phyloP scores from a whole-genome alignment of 2,113 vertebrate species.

The Paraplagusia blochii region DNA sequence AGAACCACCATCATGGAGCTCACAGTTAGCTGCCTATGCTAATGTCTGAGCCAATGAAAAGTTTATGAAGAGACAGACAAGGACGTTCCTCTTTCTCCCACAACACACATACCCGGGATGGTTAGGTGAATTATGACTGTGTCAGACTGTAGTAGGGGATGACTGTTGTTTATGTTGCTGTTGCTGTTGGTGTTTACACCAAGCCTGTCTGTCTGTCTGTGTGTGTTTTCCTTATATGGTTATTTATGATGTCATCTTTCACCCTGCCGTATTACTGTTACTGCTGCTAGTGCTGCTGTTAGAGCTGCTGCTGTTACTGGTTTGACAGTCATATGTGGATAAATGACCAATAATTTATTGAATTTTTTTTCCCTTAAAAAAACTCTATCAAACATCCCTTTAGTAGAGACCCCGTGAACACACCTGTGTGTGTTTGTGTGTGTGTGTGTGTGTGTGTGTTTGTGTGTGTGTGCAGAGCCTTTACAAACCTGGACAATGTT shows the following conservation, averaged over 20 bases:
- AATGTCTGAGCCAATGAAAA: slow-evolving; percentile 76
- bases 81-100: slow-evolving; percentile 63
- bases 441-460: slow-evolving; percentile 25
- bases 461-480: slow-evolving; percentile 33
- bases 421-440: slow-evolving; percentile 17
- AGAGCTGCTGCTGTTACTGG: no score
- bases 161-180: slow-evolving; percentile 52
- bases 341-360: slow-evolving; percentile 82
- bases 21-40: slow-evolving; percentile 75
- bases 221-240: slow-evolving; percentile 53
- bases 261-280: slow-evolving; percentile 71
- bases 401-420: slow-evolving; percentile 35
- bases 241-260: slow-evolving; percentile 70
- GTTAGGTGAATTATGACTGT: slow-evolving; percentile 78
- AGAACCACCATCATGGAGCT: slow-evolving; percentile 76
- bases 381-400: slow-evolving; percentile 49
- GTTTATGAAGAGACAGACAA: slow-evolving; percentile 76
- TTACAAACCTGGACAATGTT: slow-evolving; percentile 77
- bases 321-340: no score
- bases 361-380: slow-evolving; percentile 71
- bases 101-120: slow-evolving; percentile 56
- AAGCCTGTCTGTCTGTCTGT: slow-evolving; percentile 28
- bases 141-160: slow-evolving; percentile 69
- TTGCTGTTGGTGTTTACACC: slow-evolving; percentile 42
- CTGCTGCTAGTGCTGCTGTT: slow-evolving; percentile 70